Percentiles rank a stretch among this genome's conserved stretches.
Evolutionary conservation across 2,797 vertebrate genomes (phyloP).

Genomic region (Tinamus major): DNA sequence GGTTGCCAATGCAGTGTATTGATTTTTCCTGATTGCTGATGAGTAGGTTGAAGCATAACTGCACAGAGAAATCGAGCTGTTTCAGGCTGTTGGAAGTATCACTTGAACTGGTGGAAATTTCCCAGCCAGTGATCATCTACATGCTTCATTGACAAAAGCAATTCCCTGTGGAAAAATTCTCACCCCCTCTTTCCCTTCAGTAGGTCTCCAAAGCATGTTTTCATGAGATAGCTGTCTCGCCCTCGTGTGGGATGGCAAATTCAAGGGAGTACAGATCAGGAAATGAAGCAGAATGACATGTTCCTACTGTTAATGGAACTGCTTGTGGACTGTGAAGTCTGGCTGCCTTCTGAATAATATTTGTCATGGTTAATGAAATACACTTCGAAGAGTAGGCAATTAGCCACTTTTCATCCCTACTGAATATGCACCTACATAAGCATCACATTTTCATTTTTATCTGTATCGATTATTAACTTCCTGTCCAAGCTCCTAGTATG

Average conservation of each 20-base stretch:
- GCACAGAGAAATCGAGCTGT: constrained; percentile 2
- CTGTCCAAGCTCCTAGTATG: not conserved
- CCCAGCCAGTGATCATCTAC: not conserved
- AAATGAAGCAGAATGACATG: not conserved
- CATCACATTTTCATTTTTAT: constrained; percentile 2
- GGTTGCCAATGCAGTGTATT: constrained; percentile 9
- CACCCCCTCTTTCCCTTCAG: not conserved
- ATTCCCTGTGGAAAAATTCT: not conserved
- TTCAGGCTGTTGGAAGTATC: not conserved
- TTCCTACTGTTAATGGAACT: not conserved
- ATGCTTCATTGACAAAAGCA: not conserved
- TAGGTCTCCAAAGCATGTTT: not conserved
- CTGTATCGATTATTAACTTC: not conserved
- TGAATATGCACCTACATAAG: not conserved
- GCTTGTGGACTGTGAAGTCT: not conserved
- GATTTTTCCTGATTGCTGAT: constrained; percentile 56
- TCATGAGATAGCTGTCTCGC: not conserved
- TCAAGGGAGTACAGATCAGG: not conserved
- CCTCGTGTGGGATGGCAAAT: not conserved
- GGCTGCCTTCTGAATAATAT: not conserved
- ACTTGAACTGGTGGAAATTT: not conserved
- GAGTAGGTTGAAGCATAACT: constrained; percentile 26
- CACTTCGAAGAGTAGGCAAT: not conserved
- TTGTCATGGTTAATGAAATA: not conserved
- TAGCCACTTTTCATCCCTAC: not conserved